phyloP scores from a whole-genome alignment of 2,888 invertebrate genomes.

The Cerastis leucographa region DNA sequence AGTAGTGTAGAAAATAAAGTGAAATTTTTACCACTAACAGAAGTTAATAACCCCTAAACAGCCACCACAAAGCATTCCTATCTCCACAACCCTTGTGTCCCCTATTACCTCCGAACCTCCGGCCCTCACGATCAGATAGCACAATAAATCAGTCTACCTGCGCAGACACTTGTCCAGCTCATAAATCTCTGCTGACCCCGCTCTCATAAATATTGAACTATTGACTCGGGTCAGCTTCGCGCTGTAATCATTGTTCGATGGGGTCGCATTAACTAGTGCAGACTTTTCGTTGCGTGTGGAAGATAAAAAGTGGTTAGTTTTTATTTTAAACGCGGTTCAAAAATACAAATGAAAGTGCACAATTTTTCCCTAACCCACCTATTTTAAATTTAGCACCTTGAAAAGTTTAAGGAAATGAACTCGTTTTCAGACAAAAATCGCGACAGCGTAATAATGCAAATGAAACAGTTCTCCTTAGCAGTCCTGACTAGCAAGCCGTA shows the following conservation, averaged over 20 bases:
- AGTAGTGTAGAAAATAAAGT: neutral
- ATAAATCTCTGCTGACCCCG: conserved; percentile 81
- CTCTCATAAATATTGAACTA: conserved; percentile 86
- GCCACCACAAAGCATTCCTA: conserved; percentile 14
- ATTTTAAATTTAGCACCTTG: neutral
- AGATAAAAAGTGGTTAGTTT: neutral
- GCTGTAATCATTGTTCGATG: conserved; percentile 76
- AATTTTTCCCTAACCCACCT: neutral
- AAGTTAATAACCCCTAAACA: conserved; percentile 13
- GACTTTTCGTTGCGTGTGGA: neutral
- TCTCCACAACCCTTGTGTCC: conserved; percentile 11
- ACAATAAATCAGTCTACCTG: conserved; percentile 82
- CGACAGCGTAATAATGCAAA: conserved; percentile 54
- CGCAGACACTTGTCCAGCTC: conserved; percentile 81
- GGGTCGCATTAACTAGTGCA: conserved; percentile 36
- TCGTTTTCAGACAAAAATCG: neutral
- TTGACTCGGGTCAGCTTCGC: conserved; percentile 77
- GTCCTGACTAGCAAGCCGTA: conserved; percentile 72
- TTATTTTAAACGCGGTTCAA: neutral
- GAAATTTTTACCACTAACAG: neutral
- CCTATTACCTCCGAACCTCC: conserved; percentile 38
- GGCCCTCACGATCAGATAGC: conserved; percentile 58
- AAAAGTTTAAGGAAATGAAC: neutral
- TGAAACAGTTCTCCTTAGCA: conserved; percentile 68
- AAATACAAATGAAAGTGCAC: neutral